Percentiles rank a stretch among this genome's conserved stretches.
Evolutionary conservation across 2,113 vertebrate species (phyloP).

Genomic region (Sclerurus mexicanus): DNA sequence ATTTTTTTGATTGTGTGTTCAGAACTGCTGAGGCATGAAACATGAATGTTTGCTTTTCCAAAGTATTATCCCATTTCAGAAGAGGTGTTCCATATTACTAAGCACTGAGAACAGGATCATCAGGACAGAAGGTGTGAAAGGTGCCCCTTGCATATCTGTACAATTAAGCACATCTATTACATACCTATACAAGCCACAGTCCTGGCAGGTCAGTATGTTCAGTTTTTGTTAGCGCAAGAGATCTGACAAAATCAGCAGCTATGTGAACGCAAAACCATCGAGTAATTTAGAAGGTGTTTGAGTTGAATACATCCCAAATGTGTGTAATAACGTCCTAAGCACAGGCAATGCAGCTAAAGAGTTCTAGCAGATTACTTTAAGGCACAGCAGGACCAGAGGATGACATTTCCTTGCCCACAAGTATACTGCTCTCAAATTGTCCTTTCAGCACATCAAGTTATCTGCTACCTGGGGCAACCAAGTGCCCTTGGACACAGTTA

Average conservation of each 20-base stretch:
- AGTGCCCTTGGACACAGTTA: constrained; percentile 47
- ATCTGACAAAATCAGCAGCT: background rate
- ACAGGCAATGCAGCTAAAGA: constrained; percentile 2
- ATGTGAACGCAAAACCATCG: background rate
- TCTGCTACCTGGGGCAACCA: constrained; percentile 45
- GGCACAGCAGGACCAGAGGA: constrained; percentile 52
- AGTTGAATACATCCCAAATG: background rate
- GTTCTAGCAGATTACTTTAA: constrained; percentile 24
- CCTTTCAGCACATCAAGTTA: constrained; percentile 61
- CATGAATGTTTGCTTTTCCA: background rate
- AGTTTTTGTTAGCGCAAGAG: background rate
- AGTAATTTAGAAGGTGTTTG: background rate
- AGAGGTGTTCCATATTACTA: background rate
- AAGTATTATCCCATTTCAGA: background rate
- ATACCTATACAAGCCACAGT: background rate
- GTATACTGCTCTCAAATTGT: constrained; percentile 38
- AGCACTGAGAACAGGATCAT: background rate
- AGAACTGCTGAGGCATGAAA: background rate
- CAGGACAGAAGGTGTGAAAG: background rate
- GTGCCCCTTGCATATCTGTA: background rate
- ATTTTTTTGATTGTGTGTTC: background rate
- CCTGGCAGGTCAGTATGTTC: background rate
- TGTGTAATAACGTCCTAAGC: constrained; percentile 9
- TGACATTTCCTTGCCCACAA: constrained; percentile 57
- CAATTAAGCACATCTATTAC: background rate